These are phyloP conservation scores for Cephalotes varians DNA, from an alignment of 2,888 invertebrate genomes.

Conservation along the genomic window DNA sequence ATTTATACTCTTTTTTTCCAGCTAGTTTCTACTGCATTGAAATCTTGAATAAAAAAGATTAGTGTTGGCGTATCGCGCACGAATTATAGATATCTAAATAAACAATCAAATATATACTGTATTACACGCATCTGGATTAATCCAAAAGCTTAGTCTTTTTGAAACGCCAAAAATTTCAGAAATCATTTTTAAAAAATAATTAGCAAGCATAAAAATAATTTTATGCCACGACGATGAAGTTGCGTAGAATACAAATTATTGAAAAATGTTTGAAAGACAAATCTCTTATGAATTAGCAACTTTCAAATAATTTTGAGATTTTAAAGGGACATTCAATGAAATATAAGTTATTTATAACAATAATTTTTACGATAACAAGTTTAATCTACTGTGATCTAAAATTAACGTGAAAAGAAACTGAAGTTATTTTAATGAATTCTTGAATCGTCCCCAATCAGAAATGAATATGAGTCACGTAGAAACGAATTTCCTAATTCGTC, in stretches of 20 bases:
- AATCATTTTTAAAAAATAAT: constrained; percentile 15
- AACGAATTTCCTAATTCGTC: constrained; percentile 79
- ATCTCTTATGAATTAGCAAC: background rate
- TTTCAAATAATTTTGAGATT: constrained; percentile 3
- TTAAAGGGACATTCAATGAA: background rate
- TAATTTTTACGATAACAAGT: constrained; percentile 10
- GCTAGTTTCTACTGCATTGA: background rate
- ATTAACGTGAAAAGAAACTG: background rate
- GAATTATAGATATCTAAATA: constrained; percentile 9
- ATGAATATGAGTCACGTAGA: constrained; percentile 50
- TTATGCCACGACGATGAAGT: background rate
- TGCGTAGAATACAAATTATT: background rate
- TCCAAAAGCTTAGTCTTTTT: constrained; percentile 28
- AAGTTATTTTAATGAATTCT: constrained; percentile 8
- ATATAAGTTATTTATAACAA: constrained; percentile 4
- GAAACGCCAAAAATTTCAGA: background rate
- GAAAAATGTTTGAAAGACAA: constrained; percentile 13
- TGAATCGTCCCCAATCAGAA: constrained; percentile 15
- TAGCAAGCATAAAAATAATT: constrained; percentile 16
- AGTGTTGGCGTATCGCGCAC: constrained; percentile 5
- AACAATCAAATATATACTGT: constrained; percentile 15
- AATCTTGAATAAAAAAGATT: constrained; percentile 24
- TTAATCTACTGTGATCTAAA: constrained; percentile 16
- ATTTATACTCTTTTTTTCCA: constrained; percentile 39
- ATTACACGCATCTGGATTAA: constrained; percentile 9